These are phyloP conservation scores for Emydoidea blandingii DNA, from an alignment of 2,797 vertebrate species.

Conservation along the genomic window DNA sequence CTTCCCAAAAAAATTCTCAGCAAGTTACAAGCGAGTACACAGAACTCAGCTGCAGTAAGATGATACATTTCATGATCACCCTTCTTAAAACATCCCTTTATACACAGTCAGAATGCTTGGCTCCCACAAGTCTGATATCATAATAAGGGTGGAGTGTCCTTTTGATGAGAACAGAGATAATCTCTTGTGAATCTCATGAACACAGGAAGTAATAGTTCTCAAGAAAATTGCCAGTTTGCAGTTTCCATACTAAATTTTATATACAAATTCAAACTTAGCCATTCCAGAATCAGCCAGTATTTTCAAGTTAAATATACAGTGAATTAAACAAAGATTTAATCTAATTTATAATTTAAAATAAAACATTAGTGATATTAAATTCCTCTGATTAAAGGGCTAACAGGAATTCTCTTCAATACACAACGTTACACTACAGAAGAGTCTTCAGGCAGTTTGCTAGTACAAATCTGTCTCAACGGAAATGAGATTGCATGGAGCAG, in stretches of 20 bases:
- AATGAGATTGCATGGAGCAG: not conserved
- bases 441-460: not conserved
- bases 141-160: slow-evolving; percentile 59
- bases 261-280: not conserved
- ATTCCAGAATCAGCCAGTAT: not conserved
- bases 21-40: accelerated
- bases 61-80: accelerated
- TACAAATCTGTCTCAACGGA: not conserved
- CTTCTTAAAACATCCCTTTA: not conserved
- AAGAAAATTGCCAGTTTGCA: slow-evolving; percentile 22
- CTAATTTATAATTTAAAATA: slow-evolving; percentile 1
- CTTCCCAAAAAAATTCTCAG: not conserved
- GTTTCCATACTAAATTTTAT: slow-evolving; percentile 28
- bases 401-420: not conserved
- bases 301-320: not conserved
- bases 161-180: not conserved
- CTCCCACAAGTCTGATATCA: not conserved
- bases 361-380: slow-evolving; percentile 15
- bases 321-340: not conserved
- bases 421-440: not conserved
- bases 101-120: not conserved
- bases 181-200: slow-evolving; percentile 2
- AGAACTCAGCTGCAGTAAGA: not conserved
- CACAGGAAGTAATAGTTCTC: slow-evolving; percentile 65
- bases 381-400: slow-evolving; percentile 3